Evolutionary conservation across 2,888 invertebrate species (phyloP), one percentile per base, ranked within the genome.

Genomic region (Tridacna gigas): DNA sequence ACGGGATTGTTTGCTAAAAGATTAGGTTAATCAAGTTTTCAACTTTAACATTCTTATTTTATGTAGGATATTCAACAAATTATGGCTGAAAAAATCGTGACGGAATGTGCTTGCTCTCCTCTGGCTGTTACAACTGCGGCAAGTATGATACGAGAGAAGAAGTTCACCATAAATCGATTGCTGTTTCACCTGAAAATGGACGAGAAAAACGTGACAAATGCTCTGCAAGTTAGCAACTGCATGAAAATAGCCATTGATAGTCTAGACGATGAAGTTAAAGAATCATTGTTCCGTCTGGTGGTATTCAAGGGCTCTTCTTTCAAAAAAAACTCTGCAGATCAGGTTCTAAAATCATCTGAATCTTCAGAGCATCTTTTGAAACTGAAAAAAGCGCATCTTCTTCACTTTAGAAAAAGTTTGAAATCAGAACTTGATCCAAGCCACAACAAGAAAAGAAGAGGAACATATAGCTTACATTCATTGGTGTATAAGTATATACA

Each of bases 221-320:
- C 74, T 22, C 25, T 88, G 28, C 25, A 66, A n/a, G 63, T 88
- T 7, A 61, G 77, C 28, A 37, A 47, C 12, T 80, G 81, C 26
- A 78, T 88, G n/a, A 48, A 80, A 45, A 60, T 80, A 25, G 22
- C 69, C 0, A 76, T 86, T 51, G 60, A 73, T 2, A 77, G 47
- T n/a, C 74, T 88, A 3, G 51, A 79, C 0, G 22, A 25, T 3
- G 28, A 74, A 0, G 56, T 65, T 11, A 71, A 65, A 47, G 66
- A 78, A 15, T 22, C 67, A 13, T 51, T 88, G 12, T 77, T 83
- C n/a, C 26, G 63, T n/a, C 56, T 88, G 26, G 66, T 82, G 3
- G 88, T 88, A 20, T 88, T 86, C 37, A 80, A 85, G 45, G 75
- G 81, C 2, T 66, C 74, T 12, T 67, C 80, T n/a, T 85, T 88